Evolutionary conservation across 2,888 invertebrate genomes (phyloP).

Genomic region (Yponomeuta cagnagella): DNA sequence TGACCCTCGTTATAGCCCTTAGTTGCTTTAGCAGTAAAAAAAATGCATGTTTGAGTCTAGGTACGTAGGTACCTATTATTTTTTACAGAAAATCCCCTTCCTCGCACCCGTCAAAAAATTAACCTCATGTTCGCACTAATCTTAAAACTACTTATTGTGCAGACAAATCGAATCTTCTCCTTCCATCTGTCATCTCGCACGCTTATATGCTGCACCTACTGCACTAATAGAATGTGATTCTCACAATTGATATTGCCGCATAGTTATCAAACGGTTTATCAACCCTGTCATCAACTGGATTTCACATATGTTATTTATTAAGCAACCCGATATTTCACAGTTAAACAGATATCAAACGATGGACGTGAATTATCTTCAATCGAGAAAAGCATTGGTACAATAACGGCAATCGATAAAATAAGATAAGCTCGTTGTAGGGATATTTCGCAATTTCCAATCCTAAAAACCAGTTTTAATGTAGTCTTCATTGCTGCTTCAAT

Average conservation of each 20-base stretch:
- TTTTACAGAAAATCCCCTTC: no score
- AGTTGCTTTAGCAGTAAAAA: no score
- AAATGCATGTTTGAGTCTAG: no score
- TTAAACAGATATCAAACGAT: neutral
- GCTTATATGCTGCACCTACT: neutral
- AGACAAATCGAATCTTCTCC: no score
- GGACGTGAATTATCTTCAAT: neutral
- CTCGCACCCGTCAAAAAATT: no score
- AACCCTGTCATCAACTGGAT: slow-evolving; percentile 3
- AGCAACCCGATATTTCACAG: neutral
- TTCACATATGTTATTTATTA: neutral
- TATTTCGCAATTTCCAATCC: neutral
- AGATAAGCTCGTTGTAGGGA: neutral
- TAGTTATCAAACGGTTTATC: neutral
- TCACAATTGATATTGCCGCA: slow-evolving; percentile 7
- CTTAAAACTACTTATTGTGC: no score
- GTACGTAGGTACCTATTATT: no score
- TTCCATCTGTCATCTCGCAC: no score
- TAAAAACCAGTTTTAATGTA: neutral
- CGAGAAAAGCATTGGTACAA: neutral
- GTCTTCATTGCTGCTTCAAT: no score
- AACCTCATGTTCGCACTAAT: no score
- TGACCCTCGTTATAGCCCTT: no score
- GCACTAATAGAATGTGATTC: neutral
- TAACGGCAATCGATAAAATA: neutral